A percentile compares a stretch with the other conserved stretches of the same genome.
Conservation (phyloP, 2,113 vertebrate species). For the Neogale vison region DNA sequence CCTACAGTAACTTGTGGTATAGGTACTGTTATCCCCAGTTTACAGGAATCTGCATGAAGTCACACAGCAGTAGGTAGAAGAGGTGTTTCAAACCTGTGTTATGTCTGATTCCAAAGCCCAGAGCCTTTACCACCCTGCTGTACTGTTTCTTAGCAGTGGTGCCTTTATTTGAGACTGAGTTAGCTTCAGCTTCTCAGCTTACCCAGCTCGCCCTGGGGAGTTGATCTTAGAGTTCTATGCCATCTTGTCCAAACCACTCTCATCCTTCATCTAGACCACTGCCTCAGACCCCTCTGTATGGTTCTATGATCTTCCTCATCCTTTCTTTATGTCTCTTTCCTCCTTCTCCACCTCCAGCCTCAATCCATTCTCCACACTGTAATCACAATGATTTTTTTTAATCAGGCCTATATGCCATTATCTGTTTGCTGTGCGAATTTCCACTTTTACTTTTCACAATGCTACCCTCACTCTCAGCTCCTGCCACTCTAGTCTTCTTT, state of each 20-base stretch:
- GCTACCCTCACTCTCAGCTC: background rate
- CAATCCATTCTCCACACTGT: background rate
- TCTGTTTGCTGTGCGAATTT: background rate
- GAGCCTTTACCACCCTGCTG: background rate
- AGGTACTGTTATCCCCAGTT: background rate
- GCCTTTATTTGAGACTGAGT: background rate
- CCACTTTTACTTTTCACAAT: background rate
- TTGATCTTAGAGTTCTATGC: background rate
- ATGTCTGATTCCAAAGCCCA: background rate
- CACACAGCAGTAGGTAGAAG: background rate
- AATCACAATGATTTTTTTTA: background rate
- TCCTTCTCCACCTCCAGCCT: background rate
- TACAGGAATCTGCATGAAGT: background rate
- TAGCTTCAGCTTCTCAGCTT: background rate
- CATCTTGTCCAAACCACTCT: background rate
- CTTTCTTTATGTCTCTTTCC: background rate
- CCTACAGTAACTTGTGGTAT: background rate
- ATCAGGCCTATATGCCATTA: background rate
- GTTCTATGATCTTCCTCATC: background rate
- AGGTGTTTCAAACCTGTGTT: background rate
- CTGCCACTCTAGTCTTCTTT: background rate
- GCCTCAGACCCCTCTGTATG: background rate
- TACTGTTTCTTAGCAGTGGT: background rate
- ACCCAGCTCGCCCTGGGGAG: background rate
- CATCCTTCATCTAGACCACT: background rate